These are phyloP conservation scores for Elysia chlorotica DNA, from an alignment of 1,140 invertebrate genomes.

Conservation along the genomic window DNA sequence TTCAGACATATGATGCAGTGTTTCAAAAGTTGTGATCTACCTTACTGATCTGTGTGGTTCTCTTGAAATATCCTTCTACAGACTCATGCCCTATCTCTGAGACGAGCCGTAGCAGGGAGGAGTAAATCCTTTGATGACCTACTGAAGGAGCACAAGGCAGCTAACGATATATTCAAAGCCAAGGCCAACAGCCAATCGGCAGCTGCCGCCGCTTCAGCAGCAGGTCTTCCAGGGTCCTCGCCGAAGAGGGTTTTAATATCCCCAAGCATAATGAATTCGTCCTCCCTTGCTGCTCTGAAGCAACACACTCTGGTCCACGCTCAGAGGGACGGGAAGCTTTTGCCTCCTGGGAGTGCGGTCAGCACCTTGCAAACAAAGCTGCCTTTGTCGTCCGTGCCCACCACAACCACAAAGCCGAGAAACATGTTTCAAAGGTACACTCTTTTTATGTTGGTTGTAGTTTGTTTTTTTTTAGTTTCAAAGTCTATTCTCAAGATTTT, in stretches of 20 bases:
- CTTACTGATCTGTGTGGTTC: too few species aligned
- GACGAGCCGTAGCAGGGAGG: constrained; percentile 75
- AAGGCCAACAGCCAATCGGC: constrained; percentile 42
- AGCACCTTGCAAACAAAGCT: neutral
- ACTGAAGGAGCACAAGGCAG: constrained; percentile 76
- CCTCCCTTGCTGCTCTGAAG: neutral
- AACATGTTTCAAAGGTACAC: constrained; percentile 19
- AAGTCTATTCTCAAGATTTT: too few species aligned
- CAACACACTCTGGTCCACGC: neutral
- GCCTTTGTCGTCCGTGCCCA: constrained; percentile 3
- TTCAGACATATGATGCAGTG: too few species aligned
- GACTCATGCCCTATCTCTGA: constrained; percentile 77
- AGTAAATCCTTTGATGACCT: constrained; percentile 80
- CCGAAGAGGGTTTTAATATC: constrained; percentile 15
- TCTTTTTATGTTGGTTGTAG: neutral
- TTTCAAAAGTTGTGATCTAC: too few species aligned
- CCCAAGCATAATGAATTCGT: neutral
- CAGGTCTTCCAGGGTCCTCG: too few species aligned
- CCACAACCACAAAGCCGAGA: constrained; percentile 3
- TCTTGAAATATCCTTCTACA: too few species aligned
- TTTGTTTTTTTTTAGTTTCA: neutral
- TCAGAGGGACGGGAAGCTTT: neutral
- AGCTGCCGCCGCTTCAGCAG: constrained; percentile 25
- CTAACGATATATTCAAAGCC: constrained; percentile 55
- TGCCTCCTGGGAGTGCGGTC: neutral